Percentiles rank a stretch among this genome's conserved stretches.
These are phyloP conservation scores for Agrotis ipsilon DNA, from an alignment of 2,888 invertebrate species.

Conservation along the genomic window DNA sequence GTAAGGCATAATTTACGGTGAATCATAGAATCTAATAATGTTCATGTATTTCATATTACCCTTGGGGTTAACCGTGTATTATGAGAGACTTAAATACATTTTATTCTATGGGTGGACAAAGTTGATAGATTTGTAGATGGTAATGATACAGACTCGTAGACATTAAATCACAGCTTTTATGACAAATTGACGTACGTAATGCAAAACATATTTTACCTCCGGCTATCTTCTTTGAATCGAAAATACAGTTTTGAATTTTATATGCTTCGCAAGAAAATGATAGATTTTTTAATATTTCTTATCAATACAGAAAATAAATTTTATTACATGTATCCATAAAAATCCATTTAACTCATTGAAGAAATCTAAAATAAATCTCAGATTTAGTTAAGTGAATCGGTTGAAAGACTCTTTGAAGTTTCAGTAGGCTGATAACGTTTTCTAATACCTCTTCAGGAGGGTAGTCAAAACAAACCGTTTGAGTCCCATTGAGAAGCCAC, in stretches of 20 bases:
- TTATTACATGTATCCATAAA: conserved; percentile 13
- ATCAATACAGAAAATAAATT: conserved; percentile 13
- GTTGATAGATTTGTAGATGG: conserved; percentile 50
- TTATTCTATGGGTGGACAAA: conserved; percentile 12
- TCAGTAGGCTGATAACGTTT: conserved; percentile 78
- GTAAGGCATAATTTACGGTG: conserved; percentile 53
- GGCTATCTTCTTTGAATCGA: conserved; percentile 18
- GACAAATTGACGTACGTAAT: conserved; percentile 28
- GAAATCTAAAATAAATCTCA: conserved; percentile 36
- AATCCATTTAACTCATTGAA: conserved; percentile 24
- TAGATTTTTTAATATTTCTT: not conserved
- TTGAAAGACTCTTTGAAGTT: conserved; percentile 79
- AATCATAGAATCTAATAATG: conserved; percentile 38
- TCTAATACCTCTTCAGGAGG: conserved; percentile 81
- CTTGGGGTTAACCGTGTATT: conserved; percentile 24
- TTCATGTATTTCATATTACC: conserved; percentile 23
- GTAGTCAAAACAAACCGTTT: conserved; percentile 91
- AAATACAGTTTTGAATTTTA: conserved; percentile 9
- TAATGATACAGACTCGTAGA: conserved; percentile 40
- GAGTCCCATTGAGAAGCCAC: conserved; percentile 83
- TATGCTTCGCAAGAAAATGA: conserved; percentile 14
- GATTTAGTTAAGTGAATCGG: conserved; percentile 63
- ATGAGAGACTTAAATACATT: conserved; percentile 30
- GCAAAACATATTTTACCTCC: conserved; percentile 7
- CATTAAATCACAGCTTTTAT: conserved; percentile 33